phyloP scores from a whole-genome alignment of 2,888 invertebrate genomes.

The Carpatolechia fugitivella region DNA sequence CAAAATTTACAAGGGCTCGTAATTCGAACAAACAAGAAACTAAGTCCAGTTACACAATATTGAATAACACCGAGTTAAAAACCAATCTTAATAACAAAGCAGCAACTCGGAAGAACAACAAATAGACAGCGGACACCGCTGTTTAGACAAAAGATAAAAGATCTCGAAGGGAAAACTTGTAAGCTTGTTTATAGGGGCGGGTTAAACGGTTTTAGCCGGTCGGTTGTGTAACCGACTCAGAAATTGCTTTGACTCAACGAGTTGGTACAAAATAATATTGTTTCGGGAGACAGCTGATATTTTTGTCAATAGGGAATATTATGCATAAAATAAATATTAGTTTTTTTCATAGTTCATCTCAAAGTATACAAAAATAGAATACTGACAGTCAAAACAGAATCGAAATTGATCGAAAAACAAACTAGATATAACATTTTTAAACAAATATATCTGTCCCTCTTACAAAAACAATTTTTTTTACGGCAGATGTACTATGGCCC shows the following conservation, averaged over 20 bases:
- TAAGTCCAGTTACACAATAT: conserved; percentile 6
- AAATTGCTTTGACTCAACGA: neutral
- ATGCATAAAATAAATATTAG: no score
- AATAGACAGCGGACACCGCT: conserved; percentile 17
- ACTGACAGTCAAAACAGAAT: no score
- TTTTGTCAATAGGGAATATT: no score
- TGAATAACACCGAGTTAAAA: conserved; percentile 6
- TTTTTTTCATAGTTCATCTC: no score
- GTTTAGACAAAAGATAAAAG: conserved; percentile 24
- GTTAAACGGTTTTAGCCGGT: neutral
- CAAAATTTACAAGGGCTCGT: neutral
- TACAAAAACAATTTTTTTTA: no score
- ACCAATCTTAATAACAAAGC: conserved; percentile 12
- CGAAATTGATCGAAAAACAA: no score
- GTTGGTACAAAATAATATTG: no score
- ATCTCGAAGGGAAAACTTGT: conserved; percentile 16
- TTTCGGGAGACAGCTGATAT: no score
- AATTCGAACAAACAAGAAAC: conserved; percentile 2
- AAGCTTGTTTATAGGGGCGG: conserved; percentile 15
- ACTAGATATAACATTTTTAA: no score
- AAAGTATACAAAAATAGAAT: no score
- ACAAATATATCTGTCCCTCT: no score
- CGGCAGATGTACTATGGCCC: no score
- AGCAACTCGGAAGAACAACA: conserved; percentile 13
- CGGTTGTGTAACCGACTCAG: neutral